Base-by-base conservation (phyloP, 2,113 vertebrate genomes). In the Solenodon paradoxus region DNA sequence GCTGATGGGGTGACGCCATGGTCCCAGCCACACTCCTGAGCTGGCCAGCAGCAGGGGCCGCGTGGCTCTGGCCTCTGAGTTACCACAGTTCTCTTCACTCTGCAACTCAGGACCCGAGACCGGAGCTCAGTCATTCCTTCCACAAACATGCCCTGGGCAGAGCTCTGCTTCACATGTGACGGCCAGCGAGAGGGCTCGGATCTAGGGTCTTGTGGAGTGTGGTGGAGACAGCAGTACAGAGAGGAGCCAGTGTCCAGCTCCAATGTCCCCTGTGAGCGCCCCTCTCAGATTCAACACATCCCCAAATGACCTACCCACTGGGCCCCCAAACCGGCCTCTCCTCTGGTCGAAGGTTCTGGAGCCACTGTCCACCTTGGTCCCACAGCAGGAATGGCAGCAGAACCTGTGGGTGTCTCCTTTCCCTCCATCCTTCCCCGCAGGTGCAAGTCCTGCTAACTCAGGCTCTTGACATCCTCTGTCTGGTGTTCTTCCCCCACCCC, bases 81-180 rank as follows among this genome's bases (percentile, higher is more conserved):
- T 32, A 2, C 22, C 0, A 0, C 2, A 2, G 9, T 75, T 22
- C 19, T 8, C 20, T 9, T 7, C 9, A 1, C n/a, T n/a, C n/a
- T n/a, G n/a, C n/a, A n/a, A n/a, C n/a, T n/a, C 16, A 15, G 64
- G 68, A 26, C 30, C 35, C 0, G 26, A 61, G 32, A 4, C 45
- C 28, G 0, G 9, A 61, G 59, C 45, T 64, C 51, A 10, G 79
- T 9, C 5, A 3, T 15, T 3, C 35, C 64, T 22, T 53, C 55
- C 84, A 51, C 19, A 38, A 2, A 24, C 15, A 2, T 3, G n/a
- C 10, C 35, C 68, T 1, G 0, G 75, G 38, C 11, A 61, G 40
- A 15, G 11, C 49, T 0, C 0, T 3, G 9, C 17, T 40, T 51
- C 49, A 38, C 32, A 32, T 1, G 24, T 2, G 22, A 17, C 13